Evolutionary conservation across 2,113 vertebrate species (phyloP), one percentile per base, ranked within the genome.

Genomic region (Pelecanoides urinatrix): DNA sequence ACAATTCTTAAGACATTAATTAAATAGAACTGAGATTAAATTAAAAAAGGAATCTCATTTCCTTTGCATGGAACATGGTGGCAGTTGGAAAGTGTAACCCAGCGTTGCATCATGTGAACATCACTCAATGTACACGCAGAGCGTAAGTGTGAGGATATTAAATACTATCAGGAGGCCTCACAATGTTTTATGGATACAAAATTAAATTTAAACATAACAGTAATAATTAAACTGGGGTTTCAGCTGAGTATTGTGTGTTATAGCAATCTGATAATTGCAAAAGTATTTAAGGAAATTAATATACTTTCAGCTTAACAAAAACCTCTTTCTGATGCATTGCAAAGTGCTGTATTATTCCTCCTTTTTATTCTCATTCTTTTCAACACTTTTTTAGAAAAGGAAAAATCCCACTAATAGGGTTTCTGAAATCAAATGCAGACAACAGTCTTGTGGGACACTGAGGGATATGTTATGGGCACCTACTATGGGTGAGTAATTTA

Each of bases 11-110:
- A 93, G 86, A 94, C 86, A 97, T 98, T 98, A 97, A 98, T 98
- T 98, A 98, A 98, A 96, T 82, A 95, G 81, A 96, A 96, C 38
- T 3, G 17, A 96, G 58, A 95, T 95, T 85, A 97, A 98, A 97
- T 97, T 97, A 76, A 95, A 96, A 97, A 84, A 94, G 36, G 83
- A 97, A 97, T 96, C 85, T 96, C 56, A 97, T 98, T 98, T 97
- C 74, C 81, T 81, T 92, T 92, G 61, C 92, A 81, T 93, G 74
- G 92, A 92, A 95, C 3, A 7, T 90, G 91, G 91, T 89, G 75
- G 52, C 61, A 88, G 93, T 85, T 91, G 67, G 78, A 97, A 93
- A 84, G 32, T n/a, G 49, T 94, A 96, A 91, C 56, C 45, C 68
- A 83, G 79, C 47, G 78, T 29, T 83, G 25, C 77, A 95, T 98